A percentile compares a stretch with the other conserved stretches of the same genome.
Conservation (phyloP, 2,797 vertebrate species). For the Sorex maritimensis region DNA sequence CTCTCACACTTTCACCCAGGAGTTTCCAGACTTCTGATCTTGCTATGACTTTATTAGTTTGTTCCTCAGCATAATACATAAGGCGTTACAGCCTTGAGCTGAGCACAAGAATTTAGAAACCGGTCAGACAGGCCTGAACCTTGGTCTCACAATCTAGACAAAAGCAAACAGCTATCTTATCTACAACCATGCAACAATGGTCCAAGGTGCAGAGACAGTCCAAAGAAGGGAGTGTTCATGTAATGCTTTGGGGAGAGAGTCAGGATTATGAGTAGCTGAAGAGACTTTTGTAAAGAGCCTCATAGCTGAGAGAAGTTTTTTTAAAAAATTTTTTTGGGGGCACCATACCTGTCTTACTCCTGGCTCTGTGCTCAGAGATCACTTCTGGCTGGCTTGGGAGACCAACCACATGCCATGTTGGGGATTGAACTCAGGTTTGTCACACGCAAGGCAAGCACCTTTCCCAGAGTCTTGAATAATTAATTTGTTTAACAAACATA, state of each 20-base stretch:
- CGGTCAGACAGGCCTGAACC: background rate
- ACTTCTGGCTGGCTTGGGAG: too few relatives aligned
- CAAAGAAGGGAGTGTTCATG: background rate
- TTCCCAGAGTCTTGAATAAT: background rate
- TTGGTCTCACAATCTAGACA: background rate
- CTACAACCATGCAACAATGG: conserved; percentile 11
- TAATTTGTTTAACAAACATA: conserved; percentile 32
- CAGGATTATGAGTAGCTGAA: background rate
- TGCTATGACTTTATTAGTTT: background rate
- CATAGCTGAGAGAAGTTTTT: background rate
- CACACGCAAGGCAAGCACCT: too few relatives aligned
- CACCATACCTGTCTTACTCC: too few relatives aligned
- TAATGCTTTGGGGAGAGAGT: background rate
- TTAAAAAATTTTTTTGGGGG: too few relatives aligned
- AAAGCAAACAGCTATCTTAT: background rate
- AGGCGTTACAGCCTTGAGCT: background rate
- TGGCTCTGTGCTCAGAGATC: too few relatives aligned
- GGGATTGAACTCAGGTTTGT: too few relatives aligned
- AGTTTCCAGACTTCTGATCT: conserved; percentile 2
- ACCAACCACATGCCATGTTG: too few relatives aligned
- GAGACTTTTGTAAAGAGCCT: background rate
- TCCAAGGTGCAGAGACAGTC: conserved; percentile 29
- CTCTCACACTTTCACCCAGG: background rate
- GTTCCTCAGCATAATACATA: conserved; percentile 20
- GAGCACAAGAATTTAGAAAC: background rate